These are phyloP conservation scores for Lepeophtheirus nordmannii DNA, from an alignment of 2,888 invertebrate species.

Conservation along the genomic window DNA sequence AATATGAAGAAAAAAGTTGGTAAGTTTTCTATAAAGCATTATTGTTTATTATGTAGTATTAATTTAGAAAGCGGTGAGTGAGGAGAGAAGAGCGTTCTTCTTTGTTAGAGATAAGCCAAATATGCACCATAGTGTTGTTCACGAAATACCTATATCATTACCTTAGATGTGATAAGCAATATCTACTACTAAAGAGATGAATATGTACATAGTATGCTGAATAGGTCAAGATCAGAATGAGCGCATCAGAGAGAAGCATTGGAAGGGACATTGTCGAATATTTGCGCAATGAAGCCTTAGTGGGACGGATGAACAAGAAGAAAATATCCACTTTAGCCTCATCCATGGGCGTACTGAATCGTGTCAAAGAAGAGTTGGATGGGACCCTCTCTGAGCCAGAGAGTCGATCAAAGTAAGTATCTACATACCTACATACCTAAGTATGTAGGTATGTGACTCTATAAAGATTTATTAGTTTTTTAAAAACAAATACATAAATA, in stretches of 20 bases:
- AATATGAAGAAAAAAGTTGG: too few relatives aligned
- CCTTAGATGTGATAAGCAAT: too few relatives aligned
- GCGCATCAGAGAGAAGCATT: not conserved
- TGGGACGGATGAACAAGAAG: slow-evolving; percentile 10
- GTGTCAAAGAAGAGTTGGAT: not conserved
- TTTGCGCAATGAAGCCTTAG: slow-evolving; percentile 12
- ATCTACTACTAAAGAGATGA: too few relatives aligned
- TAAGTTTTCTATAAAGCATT: too few relatives aligned
- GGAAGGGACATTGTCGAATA: slow-evolving; percentile 5
- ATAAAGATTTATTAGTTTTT: too few relatives aligned
- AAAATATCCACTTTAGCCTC: not conserved
- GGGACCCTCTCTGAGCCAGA: not conserved
- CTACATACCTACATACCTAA: too few relatives aligned
- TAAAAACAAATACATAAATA: too few relatives aligned
- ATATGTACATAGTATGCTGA: too few relatives aligned
- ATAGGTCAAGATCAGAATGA: not conserved
- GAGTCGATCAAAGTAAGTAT: not conserved
- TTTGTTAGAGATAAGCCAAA: not conserved
- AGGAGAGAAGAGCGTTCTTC: not conserved
- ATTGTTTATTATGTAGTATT: not conserved
- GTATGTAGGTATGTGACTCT: too few relatives aligned
- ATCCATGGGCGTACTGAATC: not conserved
- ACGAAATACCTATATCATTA: too few relatives aligned
- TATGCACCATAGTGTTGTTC: too few relatives aligned
- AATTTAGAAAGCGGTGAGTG: slow-evolving; percentile 3